Conservation (phyloP, 30 jellyfish, hydroid and myxozoan genomes). For the Hydractinia symbiolongicarpus region DNA sequence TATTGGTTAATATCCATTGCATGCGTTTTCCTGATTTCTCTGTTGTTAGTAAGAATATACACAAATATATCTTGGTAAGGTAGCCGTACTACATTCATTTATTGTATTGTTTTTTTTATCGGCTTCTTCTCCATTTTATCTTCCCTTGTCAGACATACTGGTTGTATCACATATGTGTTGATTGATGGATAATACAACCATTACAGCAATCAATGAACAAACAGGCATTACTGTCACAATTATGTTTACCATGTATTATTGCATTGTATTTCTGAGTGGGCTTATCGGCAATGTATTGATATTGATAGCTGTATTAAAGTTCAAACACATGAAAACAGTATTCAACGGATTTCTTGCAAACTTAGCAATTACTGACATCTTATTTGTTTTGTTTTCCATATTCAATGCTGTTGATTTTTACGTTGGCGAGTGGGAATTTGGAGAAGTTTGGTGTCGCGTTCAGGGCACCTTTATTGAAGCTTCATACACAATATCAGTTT, state of each 20-base stretch:
- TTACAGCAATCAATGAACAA: background rate
- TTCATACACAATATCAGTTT: conserved; percentile 69
- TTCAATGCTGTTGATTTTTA: conserved; percentile 63
- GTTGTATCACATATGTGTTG: no score
- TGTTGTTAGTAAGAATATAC: no score
- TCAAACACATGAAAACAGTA: conserved; percentile 60
- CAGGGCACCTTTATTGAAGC: conserved; percentile 75
- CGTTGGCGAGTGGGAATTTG: conserved; percentile 51
- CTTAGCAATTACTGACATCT: conserved; percentile 68
- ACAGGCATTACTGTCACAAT: conserved; percentile 3
- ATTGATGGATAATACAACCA: background rate
- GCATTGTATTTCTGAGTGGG: conserved; percentile 45
- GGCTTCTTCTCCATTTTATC: no score
- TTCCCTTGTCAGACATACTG: no score
- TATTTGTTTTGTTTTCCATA: conserved; percentile 52
- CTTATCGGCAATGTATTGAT: conserved; percentile 58
- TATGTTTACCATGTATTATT: conserved; percentile 38
- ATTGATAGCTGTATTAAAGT: conserved; percentile 45
- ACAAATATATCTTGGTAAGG: no score
- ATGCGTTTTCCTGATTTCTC: no score
- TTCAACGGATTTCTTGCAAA: conserved; percentile 67
- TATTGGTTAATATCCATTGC: no score
- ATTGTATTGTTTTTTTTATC: background rate
- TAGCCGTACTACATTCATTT: no score
- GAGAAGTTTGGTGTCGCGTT: conserved; percentile 62